phyloP scores from a whole-genome alignment of 2,797 vertebrate genomes.

The Myotis findleyi region DNA sequence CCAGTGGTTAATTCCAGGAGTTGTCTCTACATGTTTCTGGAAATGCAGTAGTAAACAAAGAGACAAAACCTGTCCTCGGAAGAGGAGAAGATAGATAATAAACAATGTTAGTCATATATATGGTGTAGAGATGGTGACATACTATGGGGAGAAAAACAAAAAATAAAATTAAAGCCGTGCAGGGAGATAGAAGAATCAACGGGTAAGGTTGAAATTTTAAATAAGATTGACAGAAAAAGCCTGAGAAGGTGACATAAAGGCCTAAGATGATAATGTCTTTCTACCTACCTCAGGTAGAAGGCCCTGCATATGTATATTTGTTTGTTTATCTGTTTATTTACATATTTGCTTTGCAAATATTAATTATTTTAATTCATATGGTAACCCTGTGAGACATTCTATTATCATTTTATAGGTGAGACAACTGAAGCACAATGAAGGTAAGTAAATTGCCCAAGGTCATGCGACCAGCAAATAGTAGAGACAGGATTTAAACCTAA shows the following conservation, averaged over 20 bases:
- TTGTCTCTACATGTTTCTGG: slow-evolving; percentile 39
- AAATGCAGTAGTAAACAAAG: not conserved
- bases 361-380: not conserved
- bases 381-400: not conserved
- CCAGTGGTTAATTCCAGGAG: slow-evolving; percentile 58
- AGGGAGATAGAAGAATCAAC: not conserved
- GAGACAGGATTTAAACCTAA: not conserved
- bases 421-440: not conserved
- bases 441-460: not conserved
- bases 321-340: not conserved
- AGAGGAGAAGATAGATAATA: not conserved
- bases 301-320: not conserved
- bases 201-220: not conserved
- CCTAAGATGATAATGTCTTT: not conserved
- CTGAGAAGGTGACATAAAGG: not conserved
- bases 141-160: not conserved
- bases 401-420: not conserved
- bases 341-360: not conserved
- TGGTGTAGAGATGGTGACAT: not conserved
- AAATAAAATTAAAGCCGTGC: not conserved
- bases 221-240: not conserved
- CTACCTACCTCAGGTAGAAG: not conserved
- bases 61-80: not conserved
- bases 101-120: slow-evolving; percentile 1
- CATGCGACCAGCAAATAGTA: not conserved